phyloP scores from a whole-genome alignment of 2,888 invertebrate species.

The Lycia hirtaria region DNA sequence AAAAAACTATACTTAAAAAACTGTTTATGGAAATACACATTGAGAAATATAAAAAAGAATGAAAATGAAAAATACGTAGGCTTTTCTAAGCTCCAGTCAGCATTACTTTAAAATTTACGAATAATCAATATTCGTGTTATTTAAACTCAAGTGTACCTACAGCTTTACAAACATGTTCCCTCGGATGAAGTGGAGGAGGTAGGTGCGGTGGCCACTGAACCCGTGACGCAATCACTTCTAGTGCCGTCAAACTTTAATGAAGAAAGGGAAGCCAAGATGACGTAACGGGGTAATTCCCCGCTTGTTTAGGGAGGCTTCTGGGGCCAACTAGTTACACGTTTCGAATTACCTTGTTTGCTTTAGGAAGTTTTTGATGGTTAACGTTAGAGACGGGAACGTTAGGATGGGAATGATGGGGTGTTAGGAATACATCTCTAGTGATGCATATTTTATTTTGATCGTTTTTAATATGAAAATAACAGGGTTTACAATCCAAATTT shows the following conservation, averaged over 20 bases:
- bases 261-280: slow-evolving; percentile 25
- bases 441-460: too few species aligned
- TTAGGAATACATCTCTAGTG: background rate
- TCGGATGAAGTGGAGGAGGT: slow-evolving; percentile 15
- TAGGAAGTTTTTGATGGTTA: background rate
- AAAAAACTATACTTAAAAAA: too few species aligned
- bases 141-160: background rate
- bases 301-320: slow-evolving; percentile 9
- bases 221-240: slow-evolving; percentile 26
- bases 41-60: too few species aligned
- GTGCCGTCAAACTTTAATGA: slow-evolving; percentile 23
- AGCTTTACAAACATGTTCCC: slow-evolving; percentile 8
- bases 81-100: too few species aligned
- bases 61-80: too few species aligned
- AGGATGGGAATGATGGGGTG: background rate
- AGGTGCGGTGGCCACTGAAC: slow-evolving; percentile 29
- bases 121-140: background rate
- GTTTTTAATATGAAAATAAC: too few species aligned
- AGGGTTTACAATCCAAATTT: too few species aligned
- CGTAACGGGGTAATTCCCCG: slow-evolving; percentile 20
- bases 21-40: too few species aligned
- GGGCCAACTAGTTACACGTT: background rate
- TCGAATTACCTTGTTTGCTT: slow-evolving; percentile 1
- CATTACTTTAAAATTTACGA: background rate
- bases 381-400: background rate